A percentile compares a stretch with the other conserved stretches of the same genome.
These are phyloP conservation scores for Xestia rhomboidea DNA, from an alignment of 2,888 invertebrate species.

Conservation along the genomic window DNA sequence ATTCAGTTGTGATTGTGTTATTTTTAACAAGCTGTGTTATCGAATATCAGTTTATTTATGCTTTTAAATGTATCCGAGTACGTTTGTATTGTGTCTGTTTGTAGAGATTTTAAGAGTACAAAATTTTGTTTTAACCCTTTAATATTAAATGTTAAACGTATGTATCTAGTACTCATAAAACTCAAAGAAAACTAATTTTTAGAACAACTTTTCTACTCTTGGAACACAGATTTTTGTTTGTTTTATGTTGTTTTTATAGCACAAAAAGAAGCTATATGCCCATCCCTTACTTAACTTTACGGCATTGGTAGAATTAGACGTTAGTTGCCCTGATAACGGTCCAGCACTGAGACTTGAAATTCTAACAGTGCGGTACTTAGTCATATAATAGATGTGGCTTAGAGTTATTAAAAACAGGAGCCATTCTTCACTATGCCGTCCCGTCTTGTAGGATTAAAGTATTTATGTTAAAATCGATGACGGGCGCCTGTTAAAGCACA, in stretches of 20 bases:
- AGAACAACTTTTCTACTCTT: too few species aligned
- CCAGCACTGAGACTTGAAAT: neutral
- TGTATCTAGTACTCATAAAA: neutral
- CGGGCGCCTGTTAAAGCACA: neutral
- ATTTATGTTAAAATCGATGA: neutral
- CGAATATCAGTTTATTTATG: neutral
- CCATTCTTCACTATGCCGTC: neutral
- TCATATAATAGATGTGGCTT: neutral
- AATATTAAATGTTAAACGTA: neutral
- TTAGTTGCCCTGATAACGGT: too few species aligned
- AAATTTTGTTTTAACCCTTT: too few species aligned
- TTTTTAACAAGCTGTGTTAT: constrained; percentile 8
- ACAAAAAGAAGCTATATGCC: too few species aligned
- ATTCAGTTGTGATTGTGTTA: constrained; percentile 18
- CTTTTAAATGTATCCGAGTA: neutral
- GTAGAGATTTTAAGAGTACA: too few species aligned
- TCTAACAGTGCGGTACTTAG: neutral
- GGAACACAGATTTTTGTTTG: too few species aligned
- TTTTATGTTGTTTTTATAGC: too few species aligned
- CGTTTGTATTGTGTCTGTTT: neutral
- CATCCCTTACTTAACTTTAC: too few species aligned
- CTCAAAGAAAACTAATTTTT: too few species aligned
- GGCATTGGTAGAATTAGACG: too few species aligned
- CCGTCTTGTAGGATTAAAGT: neutral
- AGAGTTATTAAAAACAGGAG: neutral